A percentile compares a stretch with the other conserved stretches of the same genome.
These are phyloP conservation scores for Drepana arcuata DNA, from an alignment of 1,140 invertebrate species.

Conservation along the genomic window DNA sequence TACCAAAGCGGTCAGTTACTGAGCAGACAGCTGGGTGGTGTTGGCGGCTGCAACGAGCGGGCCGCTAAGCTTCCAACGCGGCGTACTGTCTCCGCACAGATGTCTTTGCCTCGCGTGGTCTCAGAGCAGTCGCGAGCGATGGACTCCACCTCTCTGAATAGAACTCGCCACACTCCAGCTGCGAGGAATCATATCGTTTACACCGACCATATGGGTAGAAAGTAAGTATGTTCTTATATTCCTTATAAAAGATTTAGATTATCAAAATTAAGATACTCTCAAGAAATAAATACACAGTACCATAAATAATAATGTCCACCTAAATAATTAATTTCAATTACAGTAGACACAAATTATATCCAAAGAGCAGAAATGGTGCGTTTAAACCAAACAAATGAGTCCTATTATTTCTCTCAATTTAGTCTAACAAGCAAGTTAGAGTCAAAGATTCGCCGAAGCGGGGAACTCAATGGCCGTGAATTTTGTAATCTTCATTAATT, in stretches of 20 bases:
- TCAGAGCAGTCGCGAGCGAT: constrained; percentile 20
- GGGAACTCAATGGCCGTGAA: constrained; percentile 63
- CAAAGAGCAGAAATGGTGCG: too few relatives aligned
- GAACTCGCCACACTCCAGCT: constrained; percentile 38
- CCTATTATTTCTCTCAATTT: constrained; percentile 70
- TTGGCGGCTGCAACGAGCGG: neutral
- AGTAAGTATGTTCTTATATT: too few relatives aligned
- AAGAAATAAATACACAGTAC: too few relatives aligned
- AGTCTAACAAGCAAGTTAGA: constrained; percentile 61
- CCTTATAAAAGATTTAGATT: too few relatives aligned
- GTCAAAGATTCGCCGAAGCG: constrained; percentile 60
- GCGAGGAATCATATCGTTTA: constrained; percentile 68
- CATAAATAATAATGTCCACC: too few relatives aligned
- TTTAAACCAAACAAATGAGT: constrained; percentile 64
- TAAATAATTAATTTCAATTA: too few relatives aligned
- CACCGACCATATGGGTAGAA: constrained; percentile 68
- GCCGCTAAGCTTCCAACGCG: neutral
- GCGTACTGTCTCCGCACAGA: neutral
- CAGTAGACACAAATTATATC: too few relatives aligned
- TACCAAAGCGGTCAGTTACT: constrained; percentile 30
- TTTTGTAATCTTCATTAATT: constrained; percentile 70
- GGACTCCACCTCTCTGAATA: constrained; percentile 45
- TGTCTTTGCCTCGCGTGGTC: neutral
- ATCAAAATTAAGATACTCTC: too few relatives aligned
- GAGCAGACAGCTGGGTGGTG: constrained; percentile 26